These are phyloP conservation scores for Arrhamphus sclerolepis DNA, from an alignment of 2,797 vertebrate species.

Conservation along the genomic window DNA sequence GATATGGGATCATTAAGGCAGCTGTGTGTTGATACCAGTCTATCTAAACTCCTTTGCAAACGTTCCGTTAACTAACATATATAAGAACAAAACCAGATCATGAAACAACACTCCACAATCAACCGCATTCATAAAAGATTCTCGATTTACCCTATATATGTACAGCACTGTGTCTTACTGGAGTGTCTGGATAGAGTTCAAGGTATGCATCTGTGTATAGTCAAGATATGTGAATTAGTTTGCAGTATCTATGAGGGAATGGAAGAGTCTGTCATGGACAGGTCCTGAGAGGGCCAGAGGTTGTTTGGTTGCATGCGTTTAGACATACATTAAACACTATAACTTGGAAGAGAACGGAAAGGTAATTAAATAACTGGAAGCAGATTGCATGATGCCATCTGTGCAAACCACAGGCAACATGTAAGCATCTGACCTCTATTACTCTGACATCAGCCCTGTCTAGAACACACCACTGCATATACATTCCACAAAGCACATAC, in stretches of 20 bases:
- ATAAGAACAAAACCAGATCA: too few relatives aligned
- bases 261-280: constrained; percentile 57
- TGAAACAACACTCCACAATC: too few relatives aligned
- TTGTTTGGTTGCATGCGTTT: constrained; percentile 61
- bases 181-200: constrained; percentile 10
- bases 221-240: constrained; percentile 27
- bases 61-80: background rate
- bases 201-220: constrained; percentile 5
- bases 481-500: constrained; percentile 42
- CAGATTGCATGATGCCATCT: constrained; percentile 73
- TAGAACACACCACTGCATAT: constrained; percentile 29
- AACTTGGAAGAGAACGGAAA: constrained; percentile 67
- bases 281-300: constrained; percentile 47
- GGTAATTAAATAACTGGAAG: constrained; percentile 77
- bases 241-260: constrained; percentile 50
- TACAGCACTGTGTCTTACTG: background rate
- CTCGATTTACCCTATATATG: background rate
- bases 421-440: constrained; percentile 75
- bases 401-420: constrained; percentile 66
- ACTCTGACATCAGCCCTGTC: constrained; percentile 66
- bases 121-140: background rate
- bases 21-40: constrained; percentile 1
- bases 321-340: constrained; percentile 71
- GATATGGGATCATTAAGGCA: background rate
- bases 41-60: background rate